A percentile compares a stretch with the other conserved stretches of the same genome.
Evolutionary conservation across 2,888 invertebrate genomes (phyloP).

Genomic region (Slavum lentiscoides): DNA sequence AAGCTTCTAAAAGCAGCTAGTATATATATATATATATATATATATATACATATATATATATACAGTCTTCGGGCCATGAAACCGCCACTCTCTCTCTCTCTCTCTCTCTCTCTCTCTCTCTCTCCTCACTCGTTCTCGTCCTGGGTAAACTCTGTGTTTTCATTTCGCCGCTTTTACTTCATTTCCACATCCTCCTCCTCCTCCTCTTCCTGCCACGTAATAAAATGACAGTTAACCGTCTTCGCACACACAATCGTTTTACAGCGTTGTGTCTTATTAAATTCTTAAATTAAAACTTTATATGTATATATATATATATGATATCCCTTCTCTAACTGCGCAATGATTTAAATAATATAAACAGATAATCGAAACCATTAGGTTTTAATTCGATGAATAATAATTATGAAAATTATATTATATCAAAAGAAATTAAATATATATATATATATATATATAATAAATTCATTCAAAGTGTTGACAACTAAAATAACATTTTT

Average conservation of each 20-base stretch:
- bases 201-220: neutral
- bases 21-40: too few relatives aligned
- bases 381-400: constrained; percentile 20
- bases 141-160: constrained; percentile 35
- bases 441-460: neutral
- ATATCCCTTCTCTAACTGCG: neutral
- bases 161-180: constrained; percentile 36
- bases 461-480: too few relatives aligned
- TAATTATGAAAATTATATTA: neutral
- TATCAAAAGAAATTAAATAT: neutral
- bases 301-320: too few relatives aligned
- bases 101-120: neutral
- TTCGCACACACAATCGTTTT: constrained; percentile 13
- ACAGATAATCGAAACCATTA: neutral
- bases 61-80: constrained; percentile 41
- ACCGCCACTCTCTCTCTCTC: neutral
- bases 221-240: constrained; percentile 22
- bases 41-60: neutral
- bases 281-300: constrained; percentile 46
- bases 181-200: neutral
- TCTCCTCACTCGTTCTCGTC: neutral
- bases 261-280: constrained; percentile 37
- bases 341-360: neutral
- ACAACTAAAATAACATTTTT: too few relatives aligned
- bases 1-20: constrained; percentile 42